These are phyloP conservation scores for Aelia acuminata DNA, from an alignment of 2,888 invertebrate species.

Conservation along the genomic window DNA sequence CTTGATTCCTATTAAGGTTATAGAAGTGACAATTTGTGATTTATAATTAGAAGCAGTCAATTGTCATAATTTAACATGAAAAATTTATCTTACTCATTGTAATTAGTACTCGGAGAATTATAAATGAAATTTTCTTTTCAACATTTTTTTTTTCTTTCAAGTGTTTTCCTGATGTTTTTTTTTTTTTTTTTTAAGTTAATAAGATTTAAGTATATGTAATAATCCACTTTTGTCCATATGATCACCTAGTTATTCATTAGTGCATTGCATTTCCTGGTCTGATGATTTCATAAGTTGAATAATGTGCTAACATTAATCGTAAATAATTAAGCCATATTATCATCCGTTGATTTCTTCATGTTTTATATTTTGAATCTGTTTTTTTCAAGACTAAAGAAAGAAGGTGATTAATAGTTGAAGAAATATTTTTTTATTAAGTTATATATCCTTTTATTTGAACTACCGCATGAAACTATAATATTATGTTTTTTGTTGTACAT, in stretches of 20 bases:
- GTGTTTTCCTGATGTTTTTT: neutral
- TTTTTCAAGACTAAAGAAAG: neutral
- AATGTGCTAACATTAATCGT: neutral
- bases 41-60: neutral
- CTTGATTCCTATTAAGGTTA: slow-evolving; percentile 4
- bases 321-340: neutral
- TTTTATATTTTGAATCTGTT: neutral
- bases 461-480: neutral
- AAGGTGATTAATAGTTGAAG: neutral
- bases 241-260: slow-evolving; percentile 19
- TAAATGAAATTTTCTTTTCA: no score
- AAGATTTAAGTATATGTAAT: neutral
- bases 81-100: neutral
- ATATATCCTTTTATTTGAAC: neutral
- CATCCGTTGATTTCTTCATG: neutral
- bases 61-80: neutral
- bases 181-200: neutral
- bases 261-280: slow-evolving; percentile 44
- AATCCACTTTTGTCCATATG: neutral
- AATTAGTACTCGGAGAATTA: neutral
- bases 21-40: neutral
- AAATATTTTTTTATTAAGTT: neutral
- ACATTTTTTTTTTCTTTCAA: neutral
- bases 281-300: neutral
- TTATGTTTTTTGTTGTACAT: neutral